Base-by-base conservation (phyloP, 2,113 vertebrate species). In the Bostrychus sinensis region DNA sequence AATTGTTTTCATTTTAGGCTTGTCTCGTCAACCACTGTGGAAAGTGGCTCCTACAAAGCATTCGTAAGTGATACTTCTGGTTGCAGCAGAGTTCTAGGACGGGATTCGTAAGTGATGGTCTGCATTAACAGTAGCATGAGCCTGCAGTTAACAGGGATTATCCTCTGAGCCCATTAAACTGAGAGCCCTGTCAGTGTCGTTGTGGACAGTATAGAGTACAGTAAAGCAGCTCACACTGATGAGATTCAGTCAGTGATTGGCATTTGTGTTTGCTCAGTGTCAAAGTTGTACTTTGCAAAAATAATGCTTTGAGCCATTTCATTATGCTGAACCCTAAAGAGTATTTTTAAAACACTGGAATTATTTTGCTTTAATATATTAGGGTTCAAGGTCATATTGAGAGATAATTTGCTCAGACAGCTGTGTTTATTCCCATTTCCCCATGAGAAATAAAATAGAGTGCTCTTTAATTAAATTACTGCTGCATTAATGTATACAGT, bases 401-500 rank as follows among this genome's bases (percentile, higher is more conserved):
- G 30, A 63, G 32, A 12, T 28, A 42, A 53, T 39, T 30, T 11
- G 28, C 3, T n/a, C 26, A 55, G n/a, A 65, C 11, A 5, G 23
- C 64, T 58, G 45, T 38, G 19, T 69, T 77, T 80, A 25, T 82
- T 75, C 41, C 7, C 8, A 0, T 45, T 54, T 55, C 23, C 45
- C 62, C 46, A 7, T 68, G 73, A 45, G 56, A 66, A 75, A 25
- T 38, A 25, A 59, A 78, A 23, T 0, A 66, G 4, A 58, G 23
- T 50, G 19, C 3, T 22, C 42, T 55, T 9, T 55, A n/a, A 55
- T 32, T 55, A 36, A 13, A 55, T 55, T 36, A 17, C 25, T 36
- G 37, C 39, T 61, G 28, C 5, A 28, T 32, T 34, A 70, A 78
- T 78, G 70, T 80, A 74, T 78, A 46, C 55, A 75, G 53, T 81